These are phyloP conservation scores for Artemia sinica DNA, from an alignment of 2,888 invertebrate species.

Conservation along the genomic window DNA sequence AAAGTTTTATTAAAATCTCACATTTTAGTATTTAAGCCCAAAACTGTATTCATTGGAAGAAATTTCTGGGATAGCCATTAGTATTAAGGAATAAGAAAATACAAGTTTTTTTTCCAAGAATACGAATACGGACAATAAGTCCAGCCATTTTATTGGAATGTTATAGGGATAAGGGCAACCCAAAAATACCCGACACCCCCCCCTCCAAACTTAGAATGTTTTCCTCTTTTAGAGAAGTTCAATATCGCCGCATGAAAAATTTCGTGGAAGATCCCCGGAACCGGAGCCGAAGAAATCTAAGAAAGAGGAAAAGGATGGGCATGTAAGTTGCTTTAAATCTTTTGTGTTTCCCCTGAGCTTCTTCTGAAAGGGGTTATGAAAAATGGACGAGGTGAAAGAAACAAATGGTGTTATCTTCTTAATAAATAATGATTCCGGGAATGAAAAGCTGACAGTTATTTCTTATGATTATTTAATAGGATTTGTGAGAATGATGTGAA, in stretches of 20 bases:
- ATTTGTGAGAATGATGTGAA: no score
- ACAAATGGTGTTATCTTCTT: background rate
- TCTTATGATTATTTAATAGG: no score
- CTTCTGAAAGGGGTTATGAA: background rate
- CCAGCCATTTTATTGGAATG: no score
- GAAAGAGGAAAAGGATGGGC: conserved; percentile 67
- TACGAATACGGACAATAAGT: no score
- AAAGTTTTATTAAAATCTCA: no score
- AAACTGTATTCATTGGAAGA: no score
- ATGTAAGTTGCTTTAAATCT: conserved; percentile 32
- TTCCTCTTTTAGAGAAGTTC: conserved; percentile 49
- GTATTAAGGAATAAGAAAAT: no score
- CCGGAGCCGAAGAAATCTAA: conserved; percentile 53
- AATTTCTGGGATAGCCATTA: no score
- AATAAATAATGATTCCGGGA: background rate
- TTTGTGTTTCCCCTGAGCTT: background rate
- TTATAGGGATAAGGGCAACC: no score
- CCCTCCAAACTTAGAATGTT: conserved; percentile 18
- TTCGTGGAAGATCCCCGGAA: conserved; percentile 49
- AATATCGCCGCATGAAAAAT: conserved; percentile 67
- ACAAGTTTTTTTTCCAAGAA: no score
- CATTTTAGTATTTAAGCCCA: no score
- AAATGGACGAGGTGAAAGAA: background rate
- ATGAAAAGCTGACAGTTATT: background rate
- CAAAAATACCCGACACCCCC: no score